Base-by-base conservation (phyloP, 2,888 invertebrate species). In the Xanthorhoe designata region DNA sequence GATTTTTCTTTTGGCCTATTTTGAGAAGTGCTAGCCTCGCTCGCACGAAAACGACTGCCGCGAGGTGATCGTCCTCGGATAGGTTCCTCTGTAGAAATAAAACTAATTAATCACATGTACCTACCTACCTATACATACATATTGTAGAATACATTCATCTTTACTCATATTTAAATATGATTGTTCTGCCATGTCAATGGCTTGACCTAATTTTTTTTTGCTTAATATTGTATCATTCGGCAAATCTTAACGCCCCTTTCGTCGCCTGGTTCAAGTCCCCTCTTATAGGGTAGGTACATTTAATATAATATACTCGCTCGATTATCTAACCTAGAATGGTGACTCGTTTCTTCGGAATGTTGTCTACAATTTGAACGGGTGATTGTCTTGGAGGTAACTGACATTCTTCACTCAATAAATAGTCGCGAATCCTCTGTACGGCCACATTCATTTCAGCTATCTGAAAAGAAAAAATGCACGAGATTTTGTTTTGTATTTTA, bases 361-460 rank as follows among this genome's bases (percentile, higher is more conserved):
- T 69, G 9, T 57, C 64, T 6, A 64, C 68, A 38, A 55, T 56
- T 42, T 72, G 66, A 62, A 91, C 82, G 18, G 93, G 78, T 15
- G 66, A 75, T 17, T 72, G 71, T 66, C 85, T 82, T 0, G 76
- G 73, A 4, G 90, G 86, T 15, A 92, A 71, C 8, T 77, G 76
- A 70, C 90, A 92, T 68, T 92, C 89, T 68, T 92, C 91, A 64
- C 84, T 89, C 53, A 92, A 67, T 65, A 92, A 80, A 71, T 90
- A 93, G 57, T 92, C 87, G 42, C 90, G 84, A 58, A 93, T 91
- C 66, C 93, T 86, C 72, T 91, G 88, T 45, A 92, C 82, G 0
- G 92, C 93, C 29, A 93, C 93, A 38, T 86, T 86, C 88, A 92
- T 86, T 83, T 93, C 93, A 57, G 93, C 92, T 70, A 91, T 88